Percentiles rank a stretch among this genome's conserved stretches.
phyloP scores from a whole-genome alignment of 2,113 vertebrate genomes.

The Monopterus albus region DNA sequence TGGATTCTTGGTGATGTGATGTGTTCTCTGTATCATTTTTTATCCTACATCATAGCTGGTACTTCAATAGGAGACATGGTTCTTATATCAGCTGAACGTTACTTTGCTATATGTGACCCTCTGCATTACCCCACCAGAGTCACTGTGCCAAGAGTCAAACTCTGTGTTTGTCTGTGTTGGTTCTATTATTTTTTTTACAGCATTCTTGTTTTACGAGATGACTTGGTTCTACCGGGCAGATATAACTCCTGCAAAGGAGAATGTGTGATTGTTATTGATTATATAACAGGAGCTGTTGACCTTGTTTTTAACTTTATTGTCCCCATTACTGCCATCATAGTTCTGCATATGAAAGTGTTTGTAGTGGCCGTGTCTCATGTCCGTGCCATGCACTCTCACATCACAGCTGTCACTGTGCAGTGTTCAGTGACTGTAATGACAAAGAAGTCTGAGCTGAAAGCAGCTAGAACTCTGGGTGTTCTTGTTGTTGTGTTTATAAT shows the following conservation, averaged over 20 bases:
- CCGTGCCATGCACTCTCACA: not conserved
- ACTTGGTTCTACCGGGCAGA: not conserved
- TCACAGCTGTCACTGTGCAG: not conserved
- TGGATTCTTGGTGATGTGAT: not conserved
- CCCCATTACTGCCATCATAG: not conserved
- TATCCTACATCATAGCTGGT: not conserved
- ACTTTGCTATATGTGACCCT: constrained; percentile 6
- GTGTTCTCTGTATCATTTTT: not conserved
- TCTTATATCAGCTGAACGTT: not conserved
- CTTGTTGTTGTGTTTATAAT: too few species aligned
- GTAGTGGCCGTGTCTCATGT: not conserved
- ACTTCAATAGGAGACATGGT: not conserved
- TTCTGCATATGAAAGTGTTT: not conserved
- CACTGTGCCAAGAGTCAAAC: not conserved
- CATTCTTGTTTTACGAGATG: not conserved
- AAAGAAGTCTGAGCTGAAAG: too few species aligned
- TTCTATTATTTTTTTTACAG: too few species aligned
- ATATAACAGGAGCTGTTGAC: not conserved
- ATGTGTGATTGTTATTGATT: not conserved
- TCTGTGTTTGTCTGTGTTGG: not conserved
- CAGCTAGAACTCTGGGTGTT: too few species aligned
- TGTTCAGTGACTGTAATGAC: not conserved
- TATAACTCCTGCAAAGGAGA: not conserved
- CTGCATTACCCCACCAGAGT: constrained; percentile 7
- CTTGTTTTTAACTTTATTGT: not conserved